Evolutionary conservation across 2,797 vertebrate genomes (phyloP), one percentile per base, ranked within the genome.

Genomic region (Cephalopachus bancanus): DNA sequence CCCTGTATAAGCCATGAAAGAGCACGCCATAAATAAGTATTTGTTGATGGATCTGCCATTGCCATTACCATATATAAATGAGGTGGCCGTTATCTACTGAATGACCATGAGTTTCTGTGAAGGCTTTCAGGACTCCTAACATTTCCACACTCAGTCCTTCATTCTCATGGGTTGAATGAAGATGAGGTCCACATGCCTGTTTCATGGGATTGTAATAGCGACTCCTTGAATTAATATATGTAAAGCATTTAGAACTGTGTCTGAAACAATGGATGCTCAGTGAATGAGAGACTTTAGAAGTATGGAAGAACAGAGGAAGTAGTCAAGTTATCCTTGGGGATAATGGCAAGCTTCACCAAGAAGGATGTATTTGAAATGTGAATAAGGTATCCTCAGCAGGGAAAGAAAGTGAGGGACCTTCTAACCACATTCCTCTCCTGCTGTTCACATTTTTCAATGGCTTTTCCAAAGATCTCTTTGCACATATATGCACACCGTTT

Each of bases 321-420:
- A 90, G 8, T 72, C 71, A 74, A 84, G 26, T 83, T 67, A 79
- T 28, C 15, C 22, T 44, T 87, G 24, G 11, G 17, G 17, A 60
- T 55, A 83, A 78, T 17, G 65, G 57, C 59, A 96, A 78, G 28
- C 26, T 87, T 94, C 72, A 90, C 22, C 44, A n/a, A 62, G 72
- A 59, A 83, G 4, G 28, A 33, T 79, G 28, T 1, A 24, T 51
- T 94, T 79, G 64, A 95, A 92, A 67, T 55, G 60, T 74, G 44
- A 93, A 57, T n/a, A 93, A 28, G n/a, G 55, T 71, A 59, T 33
- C 30, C 33, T 59, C 14, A 30, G 8, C 30, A 91, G 14, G 15
- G 8, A 85, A 90, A 55, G 44, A 37, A 53, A 10, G 64, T 51
- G 53, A 83, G 28, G 24, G 78, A 33, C 55, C 55, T 83, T 96